Base-by-base conservation (phyloP, 2,797 vertebrate genomes). In the Remorina albescens region DNA sequence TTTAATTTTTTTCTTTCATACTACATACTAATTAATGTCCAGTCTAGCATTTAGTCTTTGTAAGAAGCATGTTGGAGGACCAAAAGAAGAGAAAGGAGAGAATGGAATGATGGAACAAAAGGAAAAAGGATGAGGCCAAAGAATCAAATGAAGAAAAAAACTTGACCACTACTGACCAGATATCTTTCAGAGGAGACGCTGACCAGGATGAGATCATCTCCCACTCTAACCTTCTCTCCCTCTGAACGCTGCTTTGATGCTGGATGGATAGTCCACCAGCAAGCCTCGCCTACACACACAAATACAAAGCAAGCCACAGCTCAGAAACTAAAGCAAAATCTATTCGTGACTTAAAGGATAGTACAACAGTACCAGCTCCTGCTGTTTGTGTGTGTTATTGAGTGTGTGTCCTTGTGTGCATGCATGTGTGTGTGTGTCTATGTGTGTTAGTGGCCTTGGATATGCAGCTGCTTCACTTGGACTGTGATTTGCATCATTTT, bases 231-330 rank as follows among this genome's bases (percentile, higher is more conserved):
- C 90, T 99, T 99, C 88, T 99, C 97, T 67, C 97, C 97, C 88
- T 99, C 97, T 5, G 97, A 99, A 62, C 97, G 93, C 78, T 99
- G 97, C 84, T 99, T 99, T 28, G 97, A 99, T 58, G 97, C 97
- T 18, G 97, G 97, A 83, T 99, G 97, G 74, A 99, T 98, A 41
- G 97, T 99, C 97, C 97, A 99, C 97, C 97, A 99, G 81, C 97
- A 99, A 1, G 97, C 97, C 78, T 98, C 97, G 3, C 97, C 96
- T 98, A 67, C 26, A 82, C 44, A 76, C 50, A 84, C 63, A 81
- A 21, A 81, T 36, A 84, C 28, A 83, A 34, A 72, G 11, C 6
- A 53, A 58, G 25, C 8, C 39, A 19, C 6, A 72, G 32, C 18
- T 54, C 34, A 67, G 55, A 46, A 50, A 50, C 71, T 28, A 41